Evolutionary conservation across 2,113 vertebrate genomes (phyloP).

Genomic region (Lophius piscatorius): DNA sequence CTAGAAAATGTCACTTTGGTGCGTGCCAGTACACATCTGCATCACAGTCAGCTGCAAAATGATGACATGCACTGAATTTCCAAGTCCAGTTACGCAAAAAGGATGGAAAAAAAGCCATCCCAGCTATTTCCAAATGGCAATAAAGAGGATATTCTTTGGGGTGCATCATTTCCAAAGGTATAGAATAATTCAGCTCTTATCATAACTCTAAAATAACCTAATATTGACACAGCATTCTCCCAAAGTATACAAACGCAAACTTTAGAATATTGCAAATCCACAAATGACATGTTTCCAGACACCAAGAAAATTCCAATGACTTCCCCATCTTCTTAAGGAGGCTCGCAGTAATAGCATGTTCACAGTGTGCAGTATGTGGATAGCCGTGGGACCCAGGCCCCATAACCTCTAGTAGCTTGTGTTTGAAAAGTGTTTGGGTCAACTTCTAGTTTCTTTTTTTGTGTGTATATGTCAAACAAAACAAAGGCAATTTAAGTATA

Average conservation of each 20-base stretch:
- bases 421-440: too few relatives aligned
- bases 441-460: too few relatives aligned
- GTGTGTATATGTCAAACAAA: too few relatives aligned
- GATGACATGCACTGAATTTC: not conserved
- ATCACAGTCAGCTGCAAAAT: not conserved
- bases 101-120: too few relatives aligned
- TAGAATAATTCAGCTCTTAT: not conserved
- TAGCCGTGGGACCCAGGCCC: too few relatives aligned
- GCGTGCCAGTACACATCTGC: constrained; percentile 11
- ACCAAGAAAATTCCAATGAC: not conserved
- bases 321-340: constrained; percentile 3
- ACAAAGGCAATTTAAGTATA: too few relatives aligned
- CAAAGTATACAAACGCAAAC: not conserved
- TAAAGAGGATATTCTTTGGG: not conserved
- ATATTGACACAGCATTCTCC: not conserved
- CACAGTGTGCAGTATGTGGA: not conserved
- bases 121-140: too few relatives aligned
- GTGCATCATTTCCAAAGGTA: not conserved
- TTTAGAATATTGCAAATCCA: constrained; percentile 3
- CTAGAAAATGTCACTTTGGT: constrained; percentile 13
- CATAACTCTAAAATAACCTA: not conserved
- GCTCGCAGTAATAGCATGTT: constrained; percentile 6
- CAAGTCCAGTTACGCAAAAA: not conserved
- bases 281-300: constrained; percentile 8
- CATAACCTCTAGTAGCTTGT: too few relatives aligned